Evolutionary conservation across 2,888 invertebrate genomes (phyloP).

Genomic region (Pyralis farinalis): DNA sequence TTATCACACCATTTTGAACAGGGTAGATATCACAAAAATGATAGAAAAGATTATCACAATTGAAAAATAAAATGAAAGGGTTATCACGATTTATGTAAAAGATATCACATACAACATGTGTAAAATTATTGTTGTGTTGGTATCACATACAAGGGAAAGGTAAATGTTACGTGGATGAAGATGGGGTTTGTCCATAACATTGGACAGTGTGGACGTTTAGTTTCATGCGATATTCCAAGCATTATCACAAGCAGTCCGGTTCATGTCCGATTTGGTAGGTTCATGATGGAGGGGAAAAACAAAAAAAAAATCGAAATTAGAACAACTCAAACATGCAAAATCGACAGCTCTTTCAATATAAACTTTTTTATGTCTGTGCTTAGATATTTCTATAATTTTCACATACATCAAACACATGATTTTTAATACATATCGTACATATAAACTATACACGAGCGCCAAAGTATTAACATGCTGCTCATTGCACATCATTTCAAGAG

Average conservation of each 20-base stretch:
- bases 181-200: neutral
- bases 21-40: neutral
- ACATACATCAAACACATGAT: no score
- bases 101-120: neutral
- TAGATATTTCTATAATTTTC: no score
- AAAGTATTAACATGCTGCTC: no score
- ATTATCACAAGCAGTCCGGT: conserved; percentile 32
- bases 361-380: neutral
- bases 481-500: no score
- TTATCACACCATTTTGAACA: neutral
- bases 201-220: conserved; percentile 4
- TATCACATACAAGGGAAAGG: neutral
- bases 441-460: no score
- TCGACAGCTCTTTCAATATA: conserved; percentile 35
- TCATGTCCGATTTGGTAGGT: conserved; percentile 11
- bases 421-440: no score
- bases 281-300: conserved; percentile 37
- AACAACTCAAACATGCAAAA: conserved; percentile 29
- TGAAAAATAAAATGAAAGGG: neutral
- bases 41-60: neutral
- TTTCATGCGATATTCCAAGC: conserved; percentile 30
- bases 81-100: neutral
- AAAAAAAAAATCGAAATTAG: conserved; percentile 50
- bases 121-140: no score
- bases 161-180: neutral